phyloP scores from a whole-genome alignment of 2,888 invertebrate genomes.

The Sceliomorpha sp. region DNA sequence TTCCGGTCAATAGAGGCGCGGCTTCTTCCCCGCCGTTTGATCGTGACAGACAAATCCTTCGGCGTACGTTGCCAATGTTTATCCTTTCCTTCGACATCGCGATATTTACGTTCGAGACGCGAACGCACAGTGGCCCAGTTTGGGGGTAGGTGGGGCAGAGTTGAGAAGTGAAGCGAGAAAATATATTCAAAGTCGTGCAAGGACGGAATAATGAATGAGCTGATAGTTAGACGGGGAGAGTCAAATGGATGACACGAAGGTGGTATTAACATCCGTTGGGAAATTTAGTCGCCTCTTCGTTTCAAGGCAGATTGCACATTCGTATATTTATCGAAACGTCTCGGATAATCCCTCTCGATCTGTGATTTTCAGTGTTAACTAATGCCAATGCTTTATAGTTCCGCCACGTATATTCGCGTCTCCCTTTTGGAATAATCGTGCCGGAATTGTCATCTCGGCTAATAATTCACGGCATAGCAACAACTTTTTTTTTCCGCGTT shows the following conservation, averaged over 20 bases:
- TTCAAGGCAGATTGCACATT: too few species aligned
- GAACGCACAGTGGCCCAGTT: conserved; percentile 39
- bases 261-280: conserved; percentile 9
- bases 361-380: background rate
- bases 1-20: conserved; percentile 77
- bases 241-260: conserved; percentile 15
- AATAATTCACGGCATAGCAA: conserved; percentile 23
- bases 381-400: too few species aligned
- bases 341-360: background rate
- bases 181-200: conserved; percentile 30
- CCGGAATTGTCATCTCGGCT: too few species aligned
- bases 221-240: conserved; percentile 4
- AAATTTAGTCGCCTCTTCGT: background rate
- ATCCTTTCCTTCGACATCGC: conserved; percentile 8
- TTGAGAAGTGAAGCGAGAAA: conserved; percentile 36
- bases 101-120: conserved; percentile 7
- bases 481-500: conserved; percentile 9
- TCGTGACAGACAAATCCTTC: conserved; percentile 24
- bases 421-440: background rate
- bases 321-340: too few species aligned
- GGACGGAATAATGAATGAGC: conserved; percentile 41
- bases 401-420: too few species aligned
- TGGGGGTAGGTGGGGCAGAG: conserved; percentile 15
- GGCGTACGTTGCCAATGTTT: conserved; percentile 17
- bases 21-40: conserved; percentile 58